Percentiles rank a stretch among this genome's conserved stretches.
Conservation (phyloP, 2,888 invertebrate genomes). For the Spisula subtruncata region DNA sequence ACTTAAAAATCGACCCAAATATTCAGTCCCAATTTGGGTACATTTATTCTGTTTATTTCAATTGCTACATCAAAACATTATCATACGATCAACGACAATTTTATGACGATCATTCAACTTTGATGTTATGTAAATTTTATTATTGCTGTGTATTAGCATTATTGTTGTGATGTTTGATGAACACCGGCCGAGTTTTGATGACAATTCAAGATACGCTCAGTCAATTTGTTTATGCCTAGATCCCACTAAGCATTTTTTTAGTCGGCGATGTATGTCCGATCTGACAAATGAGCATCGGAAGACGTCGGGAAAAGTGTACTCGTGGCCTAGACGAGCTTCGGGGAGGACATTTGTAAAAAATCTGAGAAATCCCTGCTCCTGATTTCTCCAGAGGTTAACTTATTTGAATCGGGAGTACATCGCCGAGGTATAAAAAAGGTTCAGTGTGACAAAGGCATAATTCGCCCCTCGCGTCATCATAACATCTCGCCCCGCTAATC, state of each 20-base stretch:
- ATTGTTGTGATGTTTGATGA: background rate
- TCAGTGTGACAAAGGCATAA: too few species aligned
- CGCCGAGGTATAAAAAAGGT: too few species aligned
- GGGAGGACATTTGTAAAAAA: too few species aligned
- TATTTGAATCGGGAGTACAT: too few species aligned
- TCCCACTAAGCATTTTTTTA: too few species aligned
- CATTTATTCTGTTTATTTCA: background rate
- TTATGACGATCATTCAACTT: background rate
- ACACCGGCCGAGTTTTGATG: background rate
- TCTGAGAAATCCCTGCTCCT: too few species aligned
- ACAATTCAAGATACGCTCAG: background rate
- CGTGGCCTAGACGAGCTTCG: too few species aligned
- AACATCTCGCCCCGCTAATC: background rate
- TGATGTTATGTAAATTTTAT: conserved; percentile 8
- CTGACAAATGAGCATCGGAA: too few species aligned
- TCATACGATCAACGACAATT: background rate
- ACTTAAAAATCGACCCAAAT: background rate
- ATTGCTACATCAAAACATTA: background rate
- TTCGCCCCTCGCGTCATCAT: background rate
- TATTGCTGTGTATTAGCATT: background rate
- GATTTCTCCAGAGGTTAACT: too few species aligned
- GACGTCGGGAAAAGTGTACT: too few species aligned
- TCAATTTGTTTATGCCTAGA: background rate
- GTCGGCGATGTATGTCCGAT: too few species aligned
- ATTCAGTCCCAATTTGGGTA: background rate